A percentile compares a stretch with the other conserved stretches of the same genome.
These are phyloP conservation scores for Theonella swinhoei DNA, from an alignment of 37 sponge, comb jelly and placozoan species.

Conservation along the genomic window DNA sequence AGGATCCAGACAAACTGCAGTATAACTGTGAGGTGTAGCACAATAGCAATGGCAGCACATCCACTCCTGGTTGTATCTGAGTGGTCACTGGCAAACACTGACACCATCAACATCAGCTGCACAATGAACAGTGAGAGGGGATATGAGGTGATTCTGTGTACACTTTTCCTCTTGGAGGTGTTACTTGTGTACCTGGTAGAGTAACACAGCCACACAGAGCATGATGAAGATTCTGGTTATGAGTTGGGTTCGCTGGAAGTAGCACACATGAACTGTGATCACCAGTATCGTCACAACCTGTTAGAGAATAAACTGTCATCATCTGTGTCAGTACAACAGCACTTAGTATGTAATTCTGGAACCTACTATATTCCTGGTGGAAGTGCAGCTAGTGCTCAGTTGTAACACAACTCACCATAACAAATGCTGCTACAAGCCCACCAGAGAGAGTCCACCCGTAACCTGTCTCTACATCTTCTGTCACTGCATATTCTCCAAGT, in stretches of 20 bases:
- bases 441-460: conserved; percentile 73
- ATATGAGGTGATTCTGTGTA: too few relatives aligned
- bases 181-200: conserved; percentile 69
- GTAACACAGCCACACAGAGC: conserved; percentile 48
- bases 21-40: conserved; percentile 62
- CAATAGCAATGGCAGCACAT: conserved; percentile 56
- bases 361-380: too few relatives aligned
- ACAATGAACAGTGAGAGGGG: neutral
- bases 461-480: conserved; percentile 17
- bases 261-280: conserved; percentile 53
- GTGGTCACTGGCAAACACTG: conserved; percentile 52
- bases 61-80: conserved; percentile 26
- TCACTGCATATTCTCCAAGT: conserved; percentile 68
- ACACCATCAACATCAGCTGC: conserved; percentile 61
- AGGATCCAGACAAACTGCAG: conserved; percentile 70
- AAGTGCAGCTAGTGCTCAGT: too few relatives aligned
- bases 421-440: conserved; percentile 52
- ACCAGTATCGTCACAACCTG: conserved; percentile 49
- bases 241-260: conserved; percentile 45
- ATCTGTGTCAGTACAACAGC: neutral
- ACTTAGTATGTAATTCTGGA: too few relatives aligned
- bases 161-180: too few relatives aligned
- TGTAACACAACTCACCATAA: conserved; percentile 52
- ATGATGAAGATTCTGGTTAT: conserved; percentile 53
- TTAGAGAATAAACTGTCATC: neutral